Evolutionary conservation across 2,113 vertebrate genomes (phyloP).

Genomic region (Brachyhypopomus gauderio): DNA sequence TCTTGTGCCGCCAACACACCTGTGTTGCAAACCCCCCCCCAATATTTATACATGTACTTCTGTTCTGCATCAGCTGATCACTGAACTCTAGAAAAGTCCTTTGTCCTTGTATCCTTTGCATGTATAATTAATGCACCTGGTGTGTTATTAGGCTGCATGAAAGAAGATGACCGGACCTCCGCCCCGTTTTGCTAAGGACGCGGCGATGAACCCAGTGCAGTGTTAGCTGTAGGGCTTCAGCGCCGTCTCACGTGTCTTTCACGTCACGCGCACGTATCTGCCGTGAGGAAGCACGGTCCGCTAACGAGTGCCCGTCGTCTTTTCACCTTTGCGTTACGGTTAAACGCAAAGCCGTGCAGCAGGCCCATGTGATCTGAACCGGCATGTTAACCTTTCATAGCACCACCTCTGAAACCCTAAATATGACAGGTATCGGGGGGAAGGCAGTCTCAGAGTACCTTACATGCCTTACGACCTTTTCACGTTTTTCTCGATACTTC

Average conservation of each 20-base stretch:
- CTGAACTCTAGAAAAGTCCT: background rate
- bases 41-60: background rate
- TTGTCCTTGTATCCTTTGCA: background rate
- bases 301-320: background rate
- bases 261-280: background rate
- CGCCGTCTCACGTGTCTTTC: background rate
- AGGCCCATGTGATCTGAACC: background rate
- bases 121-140: background rate
- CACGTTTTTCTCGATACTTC: too few relatives aligned
- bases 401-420: too few relatives aligned
- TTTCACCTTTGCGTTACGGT: background rate
- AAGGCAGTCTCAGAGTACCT: too few relatives aligned
- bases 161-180: background rate
- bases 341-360: background rate
- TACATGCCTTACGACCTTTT: too few relatives aligned
- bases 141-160: background rate
- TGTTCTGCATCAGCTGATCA: background rate
- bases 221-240: background rate
- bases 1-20: background rate
- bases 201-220: background rate
- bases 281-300: too few relatives aligned
- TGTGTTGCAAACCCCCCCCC: background rate
- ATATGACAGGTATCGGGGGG: too few relatives aligned
- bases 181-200: background rate
- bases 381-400: background rate